Evolutionary conservation across 2,113 vertebrate species (phyloP).

Genomic region (Prunella fulvescens): DNA sequence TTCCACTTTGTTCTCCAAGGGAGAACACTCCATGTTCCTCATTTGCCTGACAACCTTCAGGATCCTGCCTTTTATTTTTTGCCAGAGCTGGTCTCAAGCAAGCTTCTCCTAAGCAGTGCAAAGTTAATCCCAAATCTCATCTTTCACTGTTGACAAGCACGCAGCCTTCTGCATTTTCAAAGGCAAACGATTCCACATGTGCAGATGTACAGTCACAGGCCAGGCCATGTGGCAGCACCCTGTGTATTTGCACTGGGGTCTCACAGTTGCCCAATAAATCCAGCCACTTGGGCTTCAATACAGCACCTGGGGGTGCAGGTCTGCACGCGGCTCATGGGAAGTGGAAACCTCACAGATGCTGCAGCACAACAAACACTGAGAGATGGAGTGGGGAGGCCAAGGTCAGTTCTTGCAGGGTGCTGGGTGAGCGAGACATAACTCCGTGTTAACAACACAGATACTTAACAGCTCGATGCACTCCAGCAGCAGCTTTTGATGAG

Average conservation of each 20-base stretch:
- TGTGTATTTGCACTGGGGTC: background rate
- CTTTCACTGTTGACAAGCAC: background rate
- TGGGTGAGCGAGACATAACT: background rate
- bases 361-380: background rate
- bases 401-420: background rate
- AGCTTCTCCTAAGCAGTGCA: background rate
- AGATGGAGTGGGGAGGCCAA: background rate
- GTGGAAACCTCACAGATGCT: background rate
- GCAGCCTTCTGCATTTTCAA: background rate
- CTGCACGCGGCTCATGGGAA: background rate
- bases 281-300: background rate
- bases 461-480: constrained; percentile 15
- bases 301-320: background rate
- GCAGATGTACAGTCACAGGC: background rate
- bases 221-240: background rate
- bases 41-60: background rate
- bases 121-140: background rate
- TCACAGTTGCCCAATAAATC: background rate
- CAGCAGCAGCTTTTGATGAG: constrained; percentile 8
- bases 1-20: background rate
- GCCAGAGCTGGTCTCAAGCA: background rate
- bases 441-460: background rate
- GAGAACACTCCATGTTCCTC: background rate
- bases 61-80: background rate
- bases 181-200: background rate